These are phyloP conservation scores for Otolemur crassicaudatus DNA, from an alignment of 2,797 vertebrate genomes.

Conservation along the genomic window DNA sequence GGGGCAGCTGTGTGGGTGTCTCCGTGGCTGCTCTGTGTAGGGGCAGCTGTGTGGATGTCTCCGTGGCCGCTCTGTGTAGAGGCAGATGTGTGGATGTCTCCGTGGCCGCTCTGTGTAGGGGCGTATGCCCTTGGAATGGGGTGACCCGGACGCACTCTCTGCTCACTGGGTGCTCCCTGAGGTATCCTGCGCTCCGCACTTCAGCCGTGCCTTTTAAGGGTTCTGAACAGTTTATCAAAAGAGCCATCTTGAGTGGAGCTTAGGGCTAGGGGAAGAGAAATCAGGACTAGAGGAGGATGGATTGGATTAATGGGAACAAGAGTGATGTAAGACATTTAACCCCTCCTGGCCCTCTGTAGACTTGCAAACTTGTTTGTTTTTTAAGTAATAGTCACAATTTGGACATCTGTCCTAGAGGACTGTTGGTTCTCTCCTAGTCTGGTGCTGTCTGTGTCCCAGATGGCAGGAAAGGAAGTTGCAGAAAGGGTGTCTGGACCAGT, in stretches of 20 bases:
- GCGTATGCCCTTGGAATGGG: no score
- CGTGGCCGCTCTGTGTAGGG: no score
- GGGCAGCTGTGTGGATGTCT: no score
- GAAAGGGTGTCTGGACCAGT: neutral
- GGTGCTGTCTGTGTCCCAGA: neutral
- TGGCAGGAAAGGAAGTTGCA: neutral
- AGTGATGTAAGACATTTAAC: neutral
- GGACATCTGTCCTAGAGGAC: neutral
- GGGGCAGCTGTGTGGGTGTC: no score
- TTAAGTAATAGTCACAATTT: neutral
- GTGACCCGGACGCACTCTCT: no score
- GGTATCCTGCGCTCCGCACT: neutral
- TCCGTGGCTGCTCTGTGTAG: no score
- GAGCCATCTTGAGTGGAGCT: neutral
- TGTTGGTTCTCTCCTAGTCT: neutral
- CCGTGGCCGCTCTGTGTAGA: no score
- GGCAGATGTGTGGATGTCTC: no score
- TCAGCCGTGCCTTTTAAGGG: slow-evolving; percentile 31
- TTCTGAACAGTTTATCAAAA: neutral
- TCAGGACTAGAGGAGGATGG: neutral
- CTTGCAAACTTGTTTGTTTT: neutral
- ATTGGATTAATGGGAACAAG: slow-evolving; percentile 11
- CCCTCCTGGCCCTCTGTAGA: neutral
- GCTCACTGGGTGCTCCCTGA: no score
- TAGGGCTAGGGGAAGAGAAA: neutral